These are phyloP conservation scores for Phataginus tricuspis DNA, from an alignment of 2,797 vertebrate genomes.

Conservation along the genomic window DNA sequence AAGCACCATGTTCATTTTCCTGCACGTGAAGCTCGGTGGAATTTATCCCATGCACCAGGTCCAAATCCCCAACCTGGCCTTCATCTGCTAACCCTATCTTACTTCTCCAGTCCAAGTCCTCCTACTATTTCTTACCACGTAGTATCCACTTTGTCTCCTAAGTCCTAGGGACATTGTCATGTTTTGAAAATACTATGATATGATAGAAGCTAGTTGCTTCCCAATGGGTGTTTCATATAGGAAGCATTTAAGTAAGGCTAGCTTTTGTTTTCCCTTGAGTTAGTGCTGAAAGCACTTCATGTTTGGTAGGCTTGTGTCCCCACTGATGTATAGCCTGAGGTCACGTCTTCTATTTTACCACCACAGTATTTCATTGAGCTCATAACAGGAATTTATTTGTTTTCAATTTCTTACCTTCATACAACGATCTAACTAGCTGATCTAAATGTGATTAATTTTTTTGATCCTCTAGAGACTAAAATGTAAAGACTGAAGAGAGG, in stretches of 20 bases:
- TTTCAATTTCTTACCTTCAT: conserved; percentile 29
- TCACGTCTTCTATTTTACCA: conserved; percentile 13
- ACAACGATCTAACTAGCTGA: neutral
- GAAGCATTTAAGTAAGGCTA: conserved; percentile 26
- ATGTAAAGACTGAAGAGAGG: neutral
- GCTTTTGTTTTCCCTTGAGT: neutral
- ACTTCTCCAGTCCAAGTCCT: neutral
- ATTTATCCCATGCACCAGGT: neutral
- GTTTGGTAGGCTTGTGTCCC: neutral
- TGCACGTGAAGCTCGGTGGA: neutral
- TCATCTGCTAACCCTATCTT: neutral
- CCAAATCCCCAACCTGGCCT: neutral
- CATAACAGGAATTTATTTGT: neutral
- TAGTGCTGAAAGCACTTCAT: neutral
- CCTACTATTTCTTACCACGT: neutral
- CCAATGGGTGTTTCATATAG: neutral
- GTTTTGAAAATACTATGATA: neutral
- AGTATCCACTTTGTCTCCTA: neutral
- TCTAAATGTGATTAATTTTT: conserved; percentile 51
- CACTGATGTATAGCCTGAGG: neutral
- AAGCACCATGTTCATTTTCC: neutral
- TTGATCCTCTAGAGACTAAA: neutral
- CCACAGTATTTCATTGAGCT: neutral
- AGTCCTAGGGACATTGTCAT: neutral
- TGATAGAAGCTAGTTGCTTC: neutral